Evolutionary conservation across 2,888 invertebrate species (phyloP).

Genomic region (Busseola fusca): DNA sequence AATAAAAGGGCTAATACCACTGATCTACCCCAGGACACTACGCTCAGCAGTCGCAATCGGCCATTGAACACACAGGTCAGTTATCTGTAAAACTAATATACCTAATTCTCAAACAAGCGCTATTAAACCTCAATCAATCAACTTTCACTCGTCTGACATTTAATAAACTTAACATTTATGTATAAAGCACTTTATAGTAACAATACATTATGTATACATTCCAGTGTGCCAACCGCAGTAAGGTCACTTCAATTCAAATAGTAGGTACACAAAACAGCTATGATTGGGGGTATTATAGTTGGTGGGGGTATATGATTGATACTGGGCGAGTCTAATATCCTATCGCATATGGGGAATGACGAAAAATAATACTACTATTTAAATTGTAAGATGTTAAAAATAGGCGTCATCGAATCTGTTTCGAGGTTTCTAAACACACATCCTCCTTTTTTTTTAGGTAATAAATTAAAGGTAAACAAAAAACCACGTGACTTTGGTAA

Average conservation of each 20-base stretch:
- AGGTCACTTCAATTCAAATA: conserved; percentile 17
- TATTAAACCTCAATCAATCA: conserved; percentile 1
- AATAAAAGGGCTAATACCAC: neutral
- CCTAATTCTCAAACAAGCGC: neutral
- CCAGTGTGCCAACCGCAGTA: conserved; percentile 22
- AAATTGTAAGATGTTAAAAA: conserved; percentile 1
- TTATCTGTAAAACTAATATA: conserved; percentile 26
- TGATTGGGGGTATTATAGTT: too few species aligned
- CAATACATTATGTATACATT: conserved; percentile 29
- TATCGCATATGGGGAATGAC: conserved; percentile 3
- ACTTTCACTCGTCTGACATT: conserved; percentile 12
- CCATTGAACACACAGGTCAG: neutral
- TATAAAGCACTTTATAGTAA: conserved; percentile 21
- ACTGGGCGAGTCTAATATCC: neutral
- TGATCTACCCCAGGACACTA: neutral
- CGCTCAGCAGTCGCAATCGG: neutral
- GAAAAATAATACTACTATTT: neutral
- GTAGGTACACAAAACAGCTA: neutral
- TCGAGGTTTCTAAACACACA: conserved; percentile 7
- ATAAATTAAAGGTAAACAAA: too few species aligned
- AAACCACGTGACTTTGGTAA: too few species aligned
- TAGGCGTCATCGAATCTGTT: conserved; percentile 4
- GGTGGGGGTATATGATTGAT: neutral
- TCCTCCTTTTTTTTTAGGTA: too few species aligned
- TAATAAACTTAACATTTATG: conserved; percentile 7